A percentile compares a stretch with the other conserved stretches of the same genome.
Conservation (phyloP, 2,113 vertebrate genomes). For the Lepidothrix coronata region DNA sequence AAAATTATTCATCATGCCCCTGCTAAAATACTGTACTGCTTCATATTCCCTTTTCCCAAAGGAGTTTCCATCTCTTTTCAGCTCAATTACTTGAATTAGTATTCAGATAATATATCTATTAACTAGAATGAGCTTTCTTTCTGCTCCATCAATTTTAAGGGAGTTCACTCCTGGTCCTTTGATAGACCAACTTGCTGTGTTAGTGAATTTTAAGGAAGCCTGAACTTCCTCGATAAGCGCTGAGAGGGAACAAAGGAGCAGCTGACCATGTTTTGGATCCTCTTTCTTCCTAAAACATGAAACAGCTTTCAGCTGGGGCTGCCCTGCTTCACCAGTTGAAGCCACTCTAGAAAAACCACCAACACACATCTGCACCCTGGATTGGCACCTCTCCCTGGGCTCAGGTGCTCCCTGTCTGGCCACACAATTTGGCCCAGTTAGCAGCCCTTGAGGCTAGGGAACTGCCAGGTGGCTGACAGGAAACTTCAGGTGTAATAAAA, state of each 20-base stretch:
- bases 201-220: background rate
- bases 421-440: background rate
- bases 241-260: background rate
- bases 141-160: background rate
- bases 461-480: background rate
- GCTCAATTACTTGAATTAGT: background rate
- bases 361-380: background rate
- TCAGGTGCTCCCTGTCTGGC: background rate
- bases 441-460: background rate
- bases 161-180: background rate
- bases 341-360: background rate
- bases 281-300: background rate
- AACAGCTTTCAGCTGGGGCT: background rate
- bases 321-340: background rate
- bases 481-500: background rate
- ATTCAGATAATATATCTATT: background rate
- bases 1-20: background rate
- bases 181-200: fast-evolving
- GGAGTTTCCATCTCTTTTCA: background rate
- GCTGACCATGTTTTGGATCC: background rate
- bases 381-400: background rate
- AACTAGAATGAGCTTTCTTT: background rate
- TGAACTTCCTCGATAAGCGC: background rate
- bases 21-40: background rate
- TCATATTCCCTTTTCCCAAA: background rate